phyloP scores from a whole-genome alignment of 1,140 invertebrate genomes.

The Zeugodacus cucurbitae region DNA sequence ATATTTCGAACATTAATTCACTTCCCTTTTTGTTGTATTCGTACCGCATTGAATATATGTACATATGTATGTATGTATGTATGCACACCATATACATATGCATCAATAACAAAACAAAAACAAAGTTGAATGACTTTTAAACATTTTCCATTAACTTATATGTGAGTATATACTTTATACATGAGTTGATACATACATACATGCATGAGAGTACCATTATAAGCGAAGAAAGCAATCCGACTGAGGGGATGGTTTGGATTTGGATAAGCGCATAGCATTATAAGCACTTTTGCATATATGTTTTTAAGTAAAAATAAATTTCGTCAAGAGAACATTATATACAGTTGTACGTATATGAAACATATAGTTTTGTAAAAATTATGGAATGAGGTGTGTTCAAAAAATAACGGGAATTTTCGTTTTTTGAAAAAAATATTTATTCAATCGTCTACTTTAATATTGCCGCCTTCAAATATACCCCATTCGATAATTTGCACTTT shows the following conservation, averaged over 20 bases:
- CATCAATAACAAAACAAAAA: neutral
- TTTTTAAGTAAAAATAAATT: no score
- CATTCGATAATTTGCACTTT: no score
- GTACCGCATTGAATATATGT: neutral
- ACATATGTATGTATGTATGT: neutral
- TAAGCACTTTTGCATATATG: neutral
- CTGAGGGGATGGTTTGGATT: neutral
- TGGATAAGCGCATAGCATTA: neutral
- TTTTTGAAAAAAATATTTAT: no score
- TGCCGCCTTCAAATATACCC: no score
- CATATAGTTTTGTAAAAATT: no score
- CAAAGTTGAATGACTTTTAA: constrained; percentile 18
- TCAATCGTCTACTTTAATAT: neutral
- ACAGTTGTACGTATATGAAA: no score
- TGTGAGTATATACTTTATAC: neutral
- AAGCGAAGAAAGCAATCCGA: neutral
- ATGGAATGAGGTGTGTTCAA: no score
- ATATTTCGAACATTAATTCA: neutral
- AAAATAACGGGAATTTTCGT: no score
- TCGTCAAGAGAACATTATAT: neutral
- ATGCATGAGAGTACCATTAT: neutral
- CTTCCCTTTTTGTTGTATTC: neutral
- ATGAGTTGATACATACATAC: neutral
- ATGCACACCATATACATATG: neutral
- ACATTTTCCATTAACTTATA: neutral